Evolutionary conservation across 2,888 invertebrate genomes (phyloP), one percentile per base, ranked within the genome.

Genomic region (Melanophora roralis): DNA sequence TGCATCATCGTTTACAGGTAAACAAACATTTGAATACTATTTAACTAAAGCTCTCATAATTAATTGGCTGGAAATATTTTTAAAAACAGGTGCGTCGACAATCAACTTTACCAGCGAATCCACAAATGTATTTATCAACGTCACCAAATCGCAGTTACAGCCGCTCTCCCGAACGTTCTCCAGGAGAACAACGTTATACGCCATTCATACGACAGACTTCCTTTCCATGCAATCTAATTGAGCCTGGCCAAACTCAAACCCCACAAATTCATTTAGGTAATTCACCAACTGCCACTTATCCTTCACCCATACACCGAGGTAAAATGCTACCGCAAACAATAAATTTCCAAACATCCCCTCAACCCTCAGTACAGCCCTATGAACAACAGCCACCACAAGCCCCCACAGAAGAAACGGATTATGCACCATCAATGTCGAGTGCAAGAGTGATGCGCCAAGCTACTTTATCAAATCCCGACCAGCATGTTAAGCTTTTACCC

Each of bases 121-220:
- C 89, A 43, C 83, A 84, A 67, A 87, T 88, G n/a, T 89, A 89
- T 82, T 85, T 89, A 84, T 89, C 89, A 55, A 89, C 89, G 5
- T 89, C 89, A 16, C 89, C 89, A 27, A 89, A 88, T 83, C 87
- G 89, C 36, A 81, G 83, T 34, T 89, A 89, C 64, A 89, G 88
- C 71, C 86, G 89, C 43, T 89, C 89, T 27, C 89, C 89, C 27
- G 89, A 89, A 65, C 86, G 89, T 12, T 87, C 87, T 14, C 88
- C 88, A 6, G 88, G 86, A 9, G 89, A 89, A 43, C 85, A 86
- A 47, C 85, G 87, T 2, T 89, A 87, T 85, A 88, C 89, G 14
- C 89, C 89, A 2, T 89, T 89, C 74, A 86, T 89, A 38, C 84
- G 89, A 32, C 89, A 89, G 83, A 88, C 89, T 23, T 89, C 89